Conservation (phyloP, 2,797 vertebrate species). For the Nannoperca australis region DNA sequence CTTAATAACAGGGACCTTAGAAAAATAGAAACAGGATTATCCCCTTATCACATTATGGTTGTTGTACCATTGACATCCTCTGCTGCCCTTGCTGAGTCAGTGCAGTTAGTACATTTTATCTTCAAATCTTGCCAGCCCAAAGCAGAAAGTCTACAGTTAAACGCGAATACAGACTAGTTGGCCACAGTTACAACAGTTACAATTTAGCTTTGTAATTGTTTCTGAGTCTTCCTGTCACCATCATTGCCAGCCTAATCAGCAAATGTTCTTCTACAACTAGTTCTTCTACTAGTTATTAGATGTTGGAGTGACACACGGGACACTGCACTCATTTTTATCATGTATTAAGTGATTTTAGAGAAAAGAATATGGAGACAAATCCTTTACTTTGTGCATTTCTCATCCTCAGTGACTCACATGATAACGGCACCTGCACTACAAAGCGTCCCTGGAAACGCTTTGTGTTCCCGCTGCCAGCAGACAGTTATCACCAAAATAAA, state of each 20-base stretch:
- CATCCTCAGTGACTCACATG: constrained; percentile 68
- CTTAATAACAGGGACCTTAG: neutral
- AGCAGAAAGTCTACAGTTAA: neutral
- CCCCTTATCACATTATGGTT: neutral
- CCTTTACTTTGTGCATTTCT: constrained; percentile 22
- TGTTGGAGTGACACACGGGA: neutral
- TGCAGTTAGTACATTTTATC: constrained; percentile 8
- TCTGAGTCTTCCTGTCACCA: neutral
- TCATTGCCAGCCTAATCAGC: neutral
- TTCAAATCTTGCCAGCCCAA: neutral
- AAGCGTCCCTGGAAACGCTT: constrained; percentile 77
- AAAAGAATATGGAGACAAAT: neutral
- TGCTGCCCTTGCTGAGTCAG: constrained; percentile 25
- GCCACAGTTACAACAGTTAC: neutral
- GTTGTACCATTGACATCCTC: neutral
- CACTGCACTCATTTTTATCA: neutral
- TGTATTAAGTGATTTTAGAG: neutral
- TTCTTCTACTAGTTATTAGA: neutral
- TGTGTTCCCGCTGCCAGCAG: constrained; percentile 87
- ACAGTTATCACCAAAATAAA: constrained; percentile 81
- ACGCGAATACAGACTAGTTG: neutral
- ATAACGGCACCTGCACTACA: constrained; percentile 47
- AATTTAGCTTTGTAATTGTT: neutral
- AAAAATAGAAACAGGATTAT: neutral
- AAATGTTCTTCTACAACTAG: no score